Evolutionary conservation across 2,888 invertebrate species (phyloP).

Genomic region (Hydraecia micacea): DNA sequence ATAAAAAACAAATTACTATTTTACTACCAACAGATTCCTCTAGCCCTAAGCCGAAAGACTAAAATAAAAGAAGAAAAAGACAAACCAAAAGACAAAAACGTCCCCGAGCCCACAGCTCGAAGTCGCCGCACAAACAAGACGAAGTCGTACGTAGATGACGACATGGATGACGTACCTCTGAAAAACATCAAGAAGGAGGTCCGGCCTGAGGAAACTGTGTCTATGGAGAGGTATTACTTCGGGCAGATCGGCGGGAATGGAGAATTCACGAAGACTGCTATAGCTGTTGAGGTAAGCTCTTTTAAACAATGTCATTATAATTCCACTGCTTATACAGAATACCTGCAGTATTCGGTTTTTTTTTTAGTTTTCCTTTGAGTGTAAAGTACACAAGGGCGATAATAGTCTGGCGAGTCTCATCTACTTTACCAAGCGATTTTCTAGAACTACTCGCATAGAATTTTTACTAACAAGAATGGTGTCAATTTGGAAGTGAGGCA

Average conservation of each 20-base stretch:
- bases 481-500: background rate
- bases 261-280: conserved; percentile 70
- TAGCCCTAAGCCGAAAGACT: conserved; percentile 80
- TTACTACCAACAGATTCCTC: conserved; percentile 76
- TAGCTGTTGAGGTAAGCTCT: conserved; percentile 82
- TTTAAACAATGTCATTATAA: too few species aligned
- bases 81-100: conserved; percentile 71
- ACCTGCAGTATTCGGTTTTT: too few species aligned
- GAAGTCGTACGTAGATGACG: conserved; percentile 82
- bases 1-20: background rate
- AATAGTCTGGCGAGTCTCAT: background rate
- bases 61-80: conserved; percentile 85
- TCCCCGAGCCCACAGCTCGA: conserved; percentile 48
- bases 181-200: conserved; percentile 85
- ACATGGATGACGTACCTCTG: conserved; percentile 83
- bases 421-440: background rate
- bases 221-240: conserved; percentile 92
- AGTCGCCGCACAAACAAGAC: conserved; percentile 78
- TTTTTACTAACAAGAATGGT: background rate
- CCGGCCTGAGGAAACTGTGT: conserved; percentile 86
- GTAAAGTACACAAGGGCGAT: background rate
- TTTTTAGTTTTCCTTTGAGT: too few species aligned
- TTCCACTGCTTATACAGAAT: too few species aligned
- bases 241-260: conserved; percentile 86
- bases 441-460: background rate